phyloP scores from a whole-genome alignment of 2,888 invertebrate genomes.

The Anoplius nigerrimus region DNA sequence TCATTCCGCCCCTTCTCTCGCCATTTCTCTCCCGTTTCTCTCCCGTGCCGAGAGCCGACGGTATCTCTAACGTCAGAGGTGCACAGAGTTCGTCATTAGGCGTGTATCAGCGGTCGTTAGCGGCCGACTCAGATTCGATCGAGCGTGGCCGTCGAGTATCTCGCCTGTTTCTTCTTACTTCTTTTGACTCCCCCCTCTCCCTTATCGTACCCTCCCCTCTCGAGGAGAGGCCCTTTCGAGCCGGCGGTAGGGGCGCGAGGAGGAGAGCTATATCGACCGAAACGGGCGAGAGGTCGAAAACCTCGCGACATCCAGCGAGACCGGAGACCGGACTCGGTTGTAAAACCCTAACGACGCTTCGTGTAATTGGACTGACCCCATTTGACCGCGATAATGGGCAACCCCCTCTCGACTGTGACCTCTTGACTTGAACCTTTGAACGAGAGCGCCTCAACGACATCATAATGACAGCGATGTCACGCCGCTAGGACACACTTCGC shows the following conservation, averaged over 20 bases:
- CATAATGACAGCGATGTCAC: conserved; percentile 30
- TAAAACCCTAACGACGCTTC: conserved; percentile 57
- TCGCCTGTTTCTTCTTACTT: neutral
- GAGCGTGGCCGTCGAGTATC: conserved; percentile 4
- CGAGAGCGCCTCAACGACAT: conserved; percentile 37
- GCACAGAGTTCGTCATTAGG: too few relatives aligned
- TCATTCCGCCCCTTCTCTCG: too few relatives aligned
- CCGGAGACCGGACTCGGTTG: conserved; percentile 34
- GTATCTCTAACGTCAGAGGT: too few relatives aligned
- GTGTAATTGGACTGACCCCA: conserved; percentile 69
- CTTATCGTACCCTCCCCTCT: too few relatives aligned
- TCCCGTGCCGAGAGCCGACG: too few relatives aligned
- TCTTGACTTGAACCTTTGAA: conserved; percentile 29
- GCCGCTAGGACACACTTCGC: neutral
- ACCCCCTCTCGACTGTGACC: conserved; percentile 49
- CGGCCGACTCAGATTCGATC: too few relatives aligned
- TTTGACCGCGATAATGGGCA: conserved; percentile 70
- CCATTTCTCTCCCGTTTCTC: too few relatives aligned
- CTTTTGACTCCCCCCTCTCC: too few relatives aligned
- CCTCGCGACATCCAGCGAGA: conserved; percentile 27
- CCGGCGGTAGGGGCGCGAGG: neutral
- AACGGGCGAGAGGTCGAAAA: conserved; percentile 39
- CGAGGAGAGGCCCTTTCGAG: neutral
- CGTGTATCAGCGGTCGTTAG: too few relatives aligned
- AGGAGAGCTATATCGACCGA: conserved; percentile 23